Conservation (phyloP, 92 coral and sea anemone genomes). For the Phenganax subtilis region DNA sequence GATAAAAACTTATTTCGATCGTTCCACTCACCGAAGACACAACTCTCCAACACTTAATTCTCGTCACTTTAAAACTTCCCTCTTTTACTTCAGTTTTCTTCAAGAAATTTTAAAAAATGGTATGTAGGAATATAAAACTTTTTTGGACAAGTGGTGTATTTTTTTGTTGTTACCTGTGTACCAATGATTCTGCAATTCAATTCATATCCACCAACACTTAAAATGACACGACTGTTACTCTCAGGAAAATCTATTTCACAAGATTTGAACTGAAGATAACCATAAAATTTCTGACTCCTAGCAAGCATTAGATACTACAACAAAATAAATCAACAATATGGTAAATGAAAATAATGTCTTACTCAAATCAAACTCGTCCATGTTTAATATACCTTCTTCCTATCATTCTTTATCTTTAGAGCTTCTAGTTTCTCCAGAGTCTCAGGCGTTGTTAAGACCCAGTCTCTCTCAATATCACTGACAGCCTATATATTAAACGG, state of each 20-base stretch:
- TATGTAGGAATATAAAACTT: neutral
- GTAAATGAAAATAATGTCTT: neutral
- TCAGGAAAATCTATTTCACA: constrained; percentile 77
- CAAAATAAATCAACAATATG: constrained; percentile 1
- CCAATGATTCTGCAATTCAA: constrained; percentile 75
- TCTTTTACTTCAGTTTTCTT: constrained; percentile 67
- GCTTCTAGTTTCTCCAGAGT: constrained; percentile 60
- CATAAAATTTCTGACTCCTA: constrained; percentile 68
- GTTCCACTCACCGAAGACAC: constrained; percentile 66
- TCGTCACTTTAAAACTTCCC: constrained; percentile 86
- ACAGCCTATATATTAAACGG: constrained; percentile 56
- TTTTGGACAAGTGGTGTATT: no score
- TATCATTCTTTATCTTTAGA: constrained; percentile 68
- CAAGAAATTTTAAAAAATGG: neutral
- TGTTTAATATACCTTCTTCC: constrained; percentile 58
- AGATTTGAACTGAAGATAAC: constrained; percentile 83
- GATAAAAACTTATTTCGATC: no score
- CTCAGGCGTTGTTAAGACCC: constrained; percentile 81
- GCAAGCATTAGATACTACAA: constrained; percentile 74
- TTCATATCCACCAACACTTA: constrained; percentile 77
- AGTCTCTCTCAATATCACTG: constrained; percentile 88
- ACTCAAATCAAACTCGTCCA: neutral
- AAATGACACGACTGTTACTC: constrained; percentile 69
- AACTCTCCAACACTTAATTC: constrained; percentile 95
- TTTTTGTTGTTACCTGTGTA: constrained; percentile 56